These are phyloP conservation scores for Cephus nigrinus DNA, from an alignment of 2,888 invertebrate species.

Conservation along the genomic window DNA sequence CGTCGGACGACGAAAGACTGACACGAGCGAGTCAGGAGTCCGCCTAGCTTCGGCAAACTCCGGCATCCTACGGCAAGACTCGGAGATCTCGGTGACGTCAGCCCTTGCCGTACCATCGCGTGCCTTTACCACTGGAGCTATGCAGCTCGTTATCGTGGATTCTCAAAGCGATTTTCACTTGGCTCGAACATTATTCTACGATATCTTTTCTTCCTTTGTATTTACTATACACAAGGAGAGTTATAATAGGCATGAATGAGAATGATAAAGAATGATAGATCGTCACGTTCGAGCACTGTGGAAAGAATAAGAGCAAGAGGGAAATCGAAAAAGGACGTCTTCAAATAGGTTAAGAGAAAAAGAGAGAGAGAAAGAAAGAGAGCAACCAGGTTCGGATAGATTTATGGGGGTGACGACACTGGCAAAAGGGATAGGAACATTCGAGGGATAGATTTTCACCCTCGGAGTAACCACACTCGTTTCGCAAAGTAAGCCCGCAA, in stretches of 20 bases:
- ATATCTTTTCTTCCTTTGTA: slow-evolving; percentile 4
- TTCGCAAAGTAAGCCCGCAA: slow-evolving; percentile 3
- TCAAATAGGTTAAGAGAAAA: not conserved
- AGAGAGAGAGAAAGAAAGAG: not conserved
- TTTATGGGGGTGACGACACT: not conserved
- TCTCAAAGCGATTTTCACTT: slow-evolving; percentile 25
- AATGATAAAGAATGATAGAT: not conserved
- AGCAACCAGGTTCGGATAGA: slow-evolving; percentile 5
- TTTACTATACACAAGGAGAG: no score
- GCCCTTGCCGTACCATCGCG: slow-evolving; percentile 59
- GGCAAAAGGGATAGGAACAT: no score
- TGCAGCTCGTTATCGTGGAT: slow-evolving; percentile 46
- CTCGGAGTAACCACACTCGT: slow-evolving; percentile 18
- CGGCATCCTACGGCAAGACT: slow-evolving; percentile 47
- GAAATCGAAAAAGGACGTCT: not conserved
- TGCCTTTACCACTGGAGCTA: slow-evolving; percentile 59
- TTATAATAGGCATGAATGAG: not conserved
- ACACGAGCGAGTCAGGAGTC: slow-evolving; percentile 41
- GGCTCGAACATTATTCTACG: slow-evolving; percentile 9
- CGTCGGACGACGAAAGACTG: slow-evolving; percentile 55
- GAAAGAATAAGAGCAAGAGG: no score
- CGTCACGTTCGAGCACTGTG: not conserved
- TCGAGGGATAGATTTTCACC: slow-evolving; percentile 15
- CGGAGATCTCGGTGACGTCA: slow-evolving; percentile 54
- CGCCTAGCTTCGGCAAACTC: slow-evolving; percentile 38